These are phyloP conservation scores for Tragelaphus oryx DNA, from an alignment of 2,797 vertebrate genomes.

Conservation along the genomic window DNA sequence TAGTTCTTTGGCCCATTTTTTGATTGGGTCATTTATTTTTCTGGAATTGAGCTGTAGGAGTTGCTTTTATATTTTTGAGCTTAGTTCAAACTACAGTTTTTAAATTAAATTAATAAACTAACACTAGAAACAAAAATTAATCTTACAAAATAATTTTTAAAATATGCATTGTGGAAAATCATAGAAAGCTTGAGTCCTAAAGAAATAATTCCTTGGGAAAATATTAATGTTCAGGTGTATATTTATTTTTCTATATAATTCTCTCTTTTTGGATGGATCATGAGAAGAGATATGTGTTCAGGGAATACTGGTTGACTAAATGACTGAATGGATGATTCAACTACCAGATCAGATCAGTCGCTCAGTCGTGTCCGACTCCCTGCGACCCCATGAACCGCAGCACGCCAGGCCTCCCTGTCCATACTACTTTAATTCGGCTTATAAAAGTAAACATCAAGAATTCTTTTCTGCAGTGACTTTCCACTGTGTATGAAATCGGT, in stretches of 20 bases:
- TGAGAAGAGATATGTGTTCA: not conserved
- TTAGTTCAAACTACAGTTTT: no score
- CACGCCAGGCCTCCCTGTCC: no score
- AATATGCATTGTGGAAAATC: not conserved
- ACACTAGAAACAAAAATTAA: not conserved
- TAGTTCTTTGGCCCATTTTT: no score
- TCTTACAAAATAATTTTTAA: constrained; percentile 1
- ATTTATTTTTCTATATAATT: not conserved
- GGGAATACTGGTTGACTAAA: not conserved
- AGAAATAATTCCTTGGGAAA: not conserved
- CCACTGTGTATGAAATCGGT: not conserved
- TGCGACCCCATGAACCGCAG: no score
- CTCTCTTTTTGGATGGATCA: not conserved
- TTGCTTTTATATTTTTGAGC: no score
- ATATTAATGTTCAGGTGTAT: not conserved
- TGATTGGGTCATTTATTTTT: no score
- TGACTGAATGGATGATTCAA: not conserved
- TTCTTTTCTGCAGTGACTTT: not conserved
- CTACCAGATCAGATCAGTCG: no score
- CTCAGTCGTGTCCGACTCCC: no score
- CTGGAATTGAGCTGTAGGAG: no score
- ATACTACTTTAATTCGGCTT: not conserved
- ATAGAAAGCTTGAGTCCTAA: not conserved
- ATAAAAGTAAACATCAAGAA: not conserved
- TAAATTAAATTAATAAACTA: constrained; percentile 20